These are phyloP conservation scores for Hedychridium roseum DNA, from an alignment of 2,888 invertebrate genomes.

Conservation along the genomic window DNA sequence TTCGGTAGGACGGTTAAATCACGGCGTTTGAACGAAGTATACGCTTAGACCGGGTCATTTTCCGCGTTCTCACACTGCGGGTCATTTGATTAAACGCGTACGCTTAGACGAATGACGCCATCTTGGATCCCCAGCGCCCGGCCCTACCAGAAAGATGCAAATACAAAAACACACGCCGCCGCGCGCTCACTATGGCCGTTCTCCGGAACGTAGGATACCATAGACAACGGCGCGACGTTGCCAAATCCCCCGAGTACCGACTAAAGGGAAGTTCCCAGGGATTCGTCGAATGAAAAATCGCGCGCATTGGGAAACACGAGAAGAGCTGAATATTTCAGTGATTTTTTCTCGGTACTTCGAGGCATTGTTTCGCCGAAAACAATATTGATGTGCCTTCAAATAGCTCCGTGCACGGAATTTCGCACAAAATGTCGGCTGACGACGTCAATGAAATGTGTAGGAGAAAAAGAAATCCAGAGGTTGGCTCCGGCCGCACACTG, in stretches of 20 bases:
- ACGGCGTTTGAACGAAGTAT: constrained; percentile 36
- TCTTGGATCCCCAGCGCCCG: constrained; percentile 52
- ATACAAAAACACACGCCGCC: constrained; percentile 59
- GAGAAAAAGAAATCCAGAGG: too few relatives aligned
- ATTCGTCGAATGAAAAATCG: constrained; percentile 25
- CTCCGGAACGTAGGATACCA: constrained; percentile 25
- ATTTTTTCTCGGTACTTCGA: too few relatives aligned
- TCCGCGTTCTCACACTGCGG: constrained; percentile 26
- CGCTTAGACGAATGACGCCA: constrained; percentile 53
- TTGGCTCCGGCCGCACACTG: too few relatives aligned
- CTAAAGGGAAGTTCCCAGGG: constrained; percentile 20
- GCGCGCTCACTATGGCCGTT: constrained; percentile 43
- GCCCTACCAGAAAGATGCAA: constrained; percentile 46
- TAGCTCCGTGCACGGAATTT: too few relatives aligned
- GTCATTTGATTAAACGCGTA: constrained; percentile 44
- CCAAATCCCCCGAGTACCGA: constrained; percentile 26
- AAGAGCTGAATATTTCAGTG: too few relatives aligned
- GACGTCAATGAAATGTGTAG: too few relatives aligned
- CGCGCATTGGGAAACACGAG: constrained; percentile 10
- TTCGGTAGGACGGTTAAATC: too few relatives aligned
- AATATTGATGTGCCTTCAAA: too few relatives aligned
- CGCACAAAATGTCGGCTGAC: too few relatives aligned
- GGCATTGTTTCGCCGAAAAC: too few relatives aligned
- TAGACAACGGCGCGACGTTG: constrained; percentile 42
- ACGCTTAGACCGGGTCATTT: constrained; percentile 53